phyloP scores from a whole-genome alignment of 2,888 invertebrate genomes.

The Caenorhabditis uteleia region DNA sequence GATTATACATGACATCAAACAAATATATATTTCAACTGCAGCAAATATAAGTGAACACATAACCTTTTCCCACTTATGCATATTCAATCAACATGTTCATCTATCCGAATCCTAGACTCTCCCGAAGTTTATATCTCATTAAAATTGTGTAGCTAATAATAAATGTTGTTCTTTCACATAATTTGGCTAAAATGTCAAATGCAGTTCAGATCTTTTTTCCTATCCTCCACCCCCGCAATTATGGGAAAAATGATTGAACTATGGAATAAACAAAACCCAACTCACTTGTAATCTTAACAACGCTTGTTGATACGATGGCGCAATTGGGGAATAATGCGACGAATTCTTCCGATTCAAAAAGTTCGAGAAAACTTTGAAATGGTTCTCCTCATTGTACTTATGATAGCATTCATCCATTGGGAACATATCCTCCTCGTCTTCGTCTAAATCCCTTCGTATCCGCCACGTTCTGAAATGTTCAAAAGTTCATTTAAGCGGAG shows the following conservation, averaged over 20 bases:
- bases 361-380: constrained; percentile 60
- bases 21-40: too few species aligned
- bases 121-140: too few species aligned
- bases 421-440: constrained; percentile 35
- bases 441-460: constrained; percentile 31
- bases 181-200: too few species aligned
- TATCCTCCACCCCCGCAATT: too few species aligned
- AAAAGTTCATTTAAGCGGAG: not conserved
- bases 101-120: too few species aligned
- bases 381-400: constrained; percentile 51
- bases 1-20: too few species aligned
- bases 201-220: too few species aligned
- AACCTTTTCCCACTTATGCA: too few species aligned
- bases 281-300: constrained; percentile 63
- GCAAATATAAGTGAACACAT: too few species aligned
- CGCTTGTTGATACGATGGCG: constrained; percentile 67
- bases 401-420: constrained; percentile 60
- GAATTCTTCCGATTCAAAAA: constrained; percentile 67
- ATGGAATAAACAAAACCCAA: constrained; percentile 1
- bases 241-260: not conserved
- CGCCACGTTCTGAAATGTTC: constrained; percentile 15
- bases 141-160: too few species aligned
- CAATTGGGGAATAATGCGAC: constrained; percentile 68
- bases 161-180: too few species aligned
- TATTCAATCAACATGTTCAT: too few species aligned